Conservation (phyloP, 2,797 vertebrate genomes). For the Gambusia yucatana region DNA sequence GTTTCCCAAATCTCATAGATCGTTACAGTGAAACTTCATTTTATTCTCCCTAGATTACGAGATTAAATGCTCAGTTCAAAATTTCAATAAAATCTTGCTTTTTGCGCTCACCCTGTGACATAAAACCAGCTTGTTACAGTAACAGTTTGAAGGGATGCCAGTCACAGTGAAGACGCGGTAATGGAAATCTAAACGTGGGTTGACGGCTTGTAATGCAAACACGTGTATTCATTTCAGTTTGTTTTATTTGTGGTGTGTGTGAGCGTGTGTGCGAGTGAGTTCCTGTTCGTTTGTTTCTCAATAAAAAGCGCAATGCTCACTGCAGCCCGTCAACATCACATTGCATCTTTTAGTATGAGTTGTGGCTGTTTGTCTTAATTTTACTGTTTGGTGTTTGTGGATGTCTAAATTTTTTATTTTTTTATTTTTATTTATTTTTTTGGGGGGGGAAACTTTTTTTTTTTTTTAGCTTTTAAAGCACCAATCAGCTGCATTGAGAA, state of each 20-base stretch:
- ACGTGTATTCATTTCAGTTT: neutral
- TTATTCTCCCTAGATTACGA: neutral
- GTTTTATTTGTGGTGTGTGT: neutral
- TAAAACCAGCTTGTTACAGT: neutral
- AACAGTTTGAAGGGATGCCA: neutral
- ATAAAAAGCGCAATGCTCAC: neutral
- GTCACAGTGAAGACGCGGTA: neutral
- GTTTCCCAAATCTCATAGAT: neutral
- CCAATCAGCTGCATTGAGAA: neutral
- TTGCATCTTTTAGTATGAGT: neutral
- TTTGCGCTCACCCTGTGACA: neutral
- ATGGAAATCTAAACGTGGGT: neutral
- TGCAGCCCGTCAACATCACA: neutral
- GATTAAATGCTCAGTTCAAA: neutral
- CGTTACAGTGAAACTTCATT: neutral
- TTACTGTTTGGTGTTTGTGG: neutral
- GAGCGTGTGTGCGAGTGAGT: neutral
- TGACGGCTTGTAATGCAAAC: neutral
- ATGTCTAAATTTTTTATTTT: neutral
- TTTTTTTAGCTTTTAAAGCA: neutral
- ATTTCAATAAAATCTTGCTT: neutral
- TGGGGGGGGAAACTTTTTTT: too few species aligned
- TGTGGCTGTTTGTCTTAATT: neutral
- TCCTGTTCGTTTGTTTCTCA: neutral
- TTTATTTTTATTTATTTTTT: too few species aligned